Percentiles rank a stretch among this genome's conserved stretches.
Evolutionary conservation across 2,888 invertebrate species (phyloP).

Genomic region (Chaetoderma sp.): DNA sequence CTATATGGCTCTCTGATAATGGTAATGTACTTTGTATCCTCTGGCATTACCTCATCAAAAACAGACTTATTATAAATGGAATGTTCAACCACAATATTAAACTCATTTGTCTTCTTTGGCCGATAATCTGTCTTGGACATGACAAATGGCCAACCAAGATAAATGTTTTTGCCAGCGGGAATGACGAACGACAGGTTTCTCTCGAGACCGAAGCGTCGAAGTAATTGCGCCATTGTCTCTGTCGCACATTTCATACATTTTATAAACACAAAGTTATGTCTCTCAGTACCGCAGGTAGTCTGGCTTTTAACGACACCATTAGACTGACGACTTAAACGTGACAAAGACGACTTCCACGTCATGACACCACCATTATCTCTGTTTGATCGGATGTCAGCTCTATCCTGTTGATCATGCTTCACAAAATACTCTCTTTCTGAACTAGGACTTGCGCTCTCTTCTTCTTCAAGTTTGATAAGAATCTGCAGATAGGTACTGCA

Average conservation of each 20-base stretch:
- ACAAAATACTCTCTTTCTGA: too few species aligned
- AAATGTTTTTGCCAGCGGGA: slow-evolving; percentile 52
- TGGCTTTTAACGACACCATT: too few species aligned
- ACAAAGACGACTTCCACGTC: too few species aligned
- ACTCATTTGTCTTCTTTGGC: slow-evolving; percentile 43
- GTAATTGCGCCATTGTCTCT: slow-evolving; percentile 56
- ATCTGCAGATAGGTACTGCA: too few species aligned
- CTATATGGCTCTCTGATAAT: slow-evolving; percentile 62
- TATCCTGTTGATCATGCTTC: too few species aligned
- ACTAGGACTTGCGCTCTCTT: too few species aligned
- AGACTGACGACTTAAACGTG: too few species aligned
- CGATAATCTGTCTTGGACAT: slow-evolving; percentile 52
- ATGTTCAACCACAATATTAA: slow-evolving; percentile 63
- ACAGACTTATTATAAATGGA: slow-evolving; percentile 55
- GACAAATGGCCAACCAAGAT: slow-evolving; percentile 64
- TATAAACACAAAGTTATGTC: slow-evolving; percentile 60
- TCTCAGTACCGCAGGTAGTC: too few species aligned
- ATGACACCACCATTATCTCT: too few species aligned
- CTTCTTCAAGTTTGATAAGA: too few species aligned
- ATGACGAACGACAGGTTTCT: slow-evolving; percentile 58
- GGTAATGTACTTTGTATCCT: slow-evolving; percentile 53
- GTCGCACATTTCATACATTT: slow-evolving; percentile 68
- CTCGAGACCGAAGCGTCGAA: slow-evolving; percentile 57
- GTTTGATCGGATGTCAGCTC: too few species aligned
- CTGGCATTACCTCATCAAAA: slow-evolving; percentile 56